phyloP scores from a whole-genome alignment of 2,888 invertebrate species.

The Metopia argyrocephala region DNA sequence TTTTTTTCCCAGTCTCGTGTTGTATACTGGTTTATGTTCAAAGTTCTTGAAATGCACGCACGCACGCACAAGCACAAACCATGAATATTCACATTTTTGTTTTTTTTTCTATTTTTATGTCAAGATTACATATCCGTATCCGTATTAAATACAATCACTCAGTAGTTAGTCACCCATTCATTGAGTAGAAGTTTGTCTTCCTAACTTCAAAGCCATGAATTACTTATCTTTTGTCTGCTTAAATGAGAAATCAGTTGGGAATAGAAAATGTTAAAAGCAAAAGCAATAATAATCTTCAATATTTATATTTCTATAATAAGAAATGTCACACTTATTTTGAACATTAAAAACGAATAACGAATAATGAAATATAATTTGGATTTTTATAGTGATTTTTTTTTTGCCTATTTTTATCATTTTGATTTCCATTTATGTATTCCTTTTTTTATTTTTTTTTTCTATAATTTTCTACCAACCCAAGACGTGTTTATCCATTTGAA shows the following conservation, averaged over 20 bases:
- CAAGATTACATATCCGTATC: too few species aligned
- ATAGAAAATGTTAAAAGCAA: neutral
- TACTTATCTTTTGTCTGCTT: neutral
- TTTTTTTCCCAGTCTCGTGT: neutral
- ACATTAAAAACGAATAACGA: conserved; percentile 32
- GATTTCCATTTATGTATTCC: conserved; percentile 1
- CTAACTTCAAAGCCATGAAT: neutral
- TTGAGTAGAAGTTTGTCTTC: neutral
- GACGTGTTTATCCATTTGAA: conserved; percentile 24
- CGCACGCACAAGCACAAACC: too few species aligned
- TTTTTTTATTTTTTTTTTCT: conserved; percentile 1
- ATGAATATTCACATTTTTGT: neutral
- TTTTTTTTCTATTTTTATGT: too few species aligned
- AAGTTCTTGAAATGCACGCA: conserved; percentile 48
- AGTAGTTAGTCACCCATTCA: neutral
- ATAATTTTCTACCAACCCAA: neutral
- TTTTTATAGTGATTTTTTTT: conserved; percentile 54
- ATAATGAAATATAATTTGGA: conserved; percentile 50
- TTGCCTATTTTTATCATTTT: conserved; percentile 8
- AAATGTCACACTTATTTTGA: conserved; percentile 20
- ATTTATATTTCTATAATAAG: neutral
- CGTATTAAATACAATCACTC: conserved; percentile 17
- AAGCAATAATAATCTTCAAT: neutral
- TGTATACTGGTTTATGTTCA: neutral
- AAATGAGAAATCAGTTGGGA: neutral